Percentiles rank a stretch among this genome's conserved stretches.
Evolutionary conservation across 2,888 invertebrate genomes (phyloP).

Genomic region (Encarsia formosa): DNA sequence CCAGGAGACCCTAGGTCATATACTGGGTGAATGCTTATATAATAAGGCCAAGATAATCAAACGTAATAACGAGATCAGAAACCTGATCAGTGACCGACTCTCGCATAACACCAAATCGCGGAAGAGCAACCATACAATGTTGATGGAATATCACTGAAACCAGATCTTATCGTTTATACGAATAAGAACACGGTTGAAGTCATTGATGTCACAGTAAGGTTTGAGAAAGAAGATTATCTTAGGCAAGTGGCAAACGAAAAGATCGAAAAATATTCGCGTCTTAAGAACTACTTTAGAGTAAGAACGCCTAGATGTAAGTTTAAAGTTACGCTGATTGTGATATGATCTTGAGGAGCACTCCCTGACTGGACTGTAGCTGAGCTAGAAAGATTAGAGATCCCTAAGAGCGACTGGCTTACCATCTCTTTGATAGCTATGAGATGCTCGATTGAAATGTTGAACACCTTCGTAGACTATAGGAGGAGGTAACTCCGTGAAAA

Average conservation of each 20-base stretch:
- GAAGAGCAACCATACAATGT: not conserved
- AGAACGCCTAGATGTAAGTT: not conserved
- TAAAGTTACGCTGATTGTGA: conserved; percentile 10
- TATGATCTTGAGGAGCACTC: conserved; percentile 11
- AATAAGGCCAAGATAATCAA: not conserved
- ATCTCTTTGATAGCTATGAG: not conserved
- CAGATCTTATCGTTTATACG: conserved; percentile 3
- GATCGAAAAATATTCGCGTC: not conserved
- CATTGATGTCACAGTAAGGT: conserved; percentile 23
- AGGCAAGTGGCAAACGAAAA: conserved; percentile 5
- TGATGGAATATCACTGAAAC: not conserved
- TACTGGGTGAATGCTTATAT: not conserved
- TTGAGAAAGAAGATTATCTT: conserved; percentile 10
- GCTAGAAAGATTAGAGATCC: not conserved
- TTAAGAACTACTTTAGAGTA: not conserved
- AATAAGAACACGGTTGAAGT: conserved; percentile 5
- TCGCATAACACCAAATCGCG: not conserved
- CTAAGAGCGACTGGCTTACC: not conserved
- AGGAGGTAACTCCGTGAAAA: not conserved
- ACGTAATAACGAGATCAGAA: not conserved
- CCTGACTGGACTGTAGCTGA: not conserved
- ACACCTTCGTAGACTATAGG: not conserved
- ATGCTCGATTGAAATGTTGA: not conserved
- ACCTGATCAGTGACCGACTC: not conserved
- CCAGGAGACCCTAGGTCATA: conserved; percentile 5